phyloP scores from a whole-genome alignment of 2,888 invertebrate genomes.

The Tuta absoluta region DNA sequence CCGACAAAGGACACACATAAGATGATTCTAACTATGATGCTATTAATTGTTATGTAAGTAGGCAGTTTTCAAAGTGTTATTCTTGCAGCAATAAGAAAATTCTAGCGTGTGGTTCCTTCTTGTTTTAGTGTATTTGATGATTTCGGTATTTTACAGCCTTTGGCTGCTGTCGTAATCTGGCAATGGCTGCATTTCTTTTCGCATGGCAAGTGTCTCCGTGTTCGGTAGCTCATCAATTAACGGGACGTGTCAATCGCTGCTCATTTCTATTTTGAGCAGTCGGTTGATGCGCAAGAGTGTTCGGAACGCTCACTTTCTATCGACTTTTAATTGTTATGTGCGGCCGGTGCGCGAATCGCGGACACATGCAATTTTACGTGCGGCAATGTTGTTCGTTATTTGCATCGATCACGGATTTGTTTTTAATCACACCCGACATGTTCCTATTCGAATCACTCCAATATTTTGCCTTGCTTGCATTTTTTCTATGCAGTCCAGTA shows the following conservation, averaged over 20 bases:
- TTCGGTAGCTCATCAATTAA: constrained; percentile 48
- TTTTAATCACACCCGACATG: constrained; percentile 32
- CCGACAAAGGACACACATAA: neutral
- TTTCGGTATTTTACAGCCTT: too few species aligned
- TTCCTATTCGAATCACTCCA: constrained; percentile 13
- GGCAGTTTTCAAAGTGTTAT: too few species aligned
- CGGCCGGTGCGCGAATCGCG: constrained; percentile 44
- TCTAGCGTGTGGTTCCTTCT: too few species aligned
- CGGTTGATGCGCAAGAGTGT: constrained; percentile 59
- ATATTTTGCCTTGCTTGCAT: neutral
- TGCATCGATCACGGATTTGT: constrained; percentile 58
- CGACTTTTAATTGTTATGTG: constrained; percentile 78
- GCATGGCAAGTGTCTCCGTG: constrained; percentile 34
- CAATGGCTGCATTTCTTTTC: constrained; percentile 11
- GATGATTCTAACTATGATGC: neutral
- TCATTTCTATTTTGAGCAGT: constrained; percentile 64
- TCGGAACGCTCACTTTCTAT: constrained; percentile 74
- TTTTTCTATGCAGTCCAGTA: neutral
- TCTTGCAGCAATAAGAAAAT: too few species aligned
- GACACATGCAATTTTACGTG: constrained; percentile 80
- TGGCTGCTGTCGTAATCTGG: constrained; percentile 11
- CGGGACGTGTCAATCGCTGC: constrained; percentile 66
- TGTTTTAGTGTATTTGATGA: too few species aligned
- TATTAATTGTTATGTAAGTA: neutral
- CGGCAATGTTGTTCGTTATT: constrained; percentile 67